Base-by-base conservation (phyloP, 2,113 vertebrate species). In the Falcunculus frontatus region DNA sequence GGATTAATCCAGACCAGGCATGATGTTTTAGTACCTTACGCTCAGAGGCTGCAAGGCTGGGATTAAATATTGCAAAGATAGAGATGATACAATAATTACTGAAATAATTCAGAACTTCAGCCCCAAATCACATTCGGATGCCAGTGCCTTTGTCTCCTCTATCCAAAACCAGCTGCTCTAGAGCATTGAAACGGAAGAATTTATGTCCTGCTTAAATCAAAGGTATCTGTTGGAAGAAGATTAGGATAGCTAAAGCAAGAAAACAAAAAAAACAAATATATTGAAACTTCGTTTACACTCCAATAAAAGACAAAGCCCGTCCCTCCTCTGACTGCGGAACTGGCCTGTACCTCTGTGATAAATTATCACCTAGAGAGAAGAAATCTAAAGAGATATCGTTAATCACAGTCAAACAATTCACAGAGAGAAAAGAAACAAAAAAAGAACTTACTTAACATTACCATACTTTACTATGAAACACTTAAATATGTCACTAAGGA, bases 271-370 rank as follows among this genome's bases (percentile, higher is more conserved):
- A 97, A 97, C 90, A 98, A 98, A 97, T 97, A 97, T 97, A 97
- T 98, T 98, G 98, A 97, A 98, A 98, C 98, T 98, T 98, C 98
- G 98, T 99, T 98, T 98, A 98, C 97, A 98, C 98, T 96, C 98
- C 98, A 98, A 98, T 98, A 97, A 96, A 97, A 98, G 97, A 96
- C 91, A 96, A 98, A 98, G 95, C 97, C 97, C 95, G 93, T 96
- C 97, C 98, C 97, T 97, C 97, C 96, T 97, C 96, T 97, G 97
- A 97, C 97, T 98, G 98, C 89, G 96, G 97, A 98, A 98, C 98
- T 99, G 99, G 99, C 99, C 99, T 99, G 99, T 99, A 99, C 98
- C 99, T 99, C 98, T 99, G 99, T 99, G 99, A 98, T 98, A 98
- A 98, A 97, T 98, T 98, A 99, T 98, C 98, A 99, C 99, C 99